These are phyloP conservation scores for Naso thynnoides DNA, from an alignment of 2,797 vertebrate genomes.

Conservation along the genomic window DNA sequence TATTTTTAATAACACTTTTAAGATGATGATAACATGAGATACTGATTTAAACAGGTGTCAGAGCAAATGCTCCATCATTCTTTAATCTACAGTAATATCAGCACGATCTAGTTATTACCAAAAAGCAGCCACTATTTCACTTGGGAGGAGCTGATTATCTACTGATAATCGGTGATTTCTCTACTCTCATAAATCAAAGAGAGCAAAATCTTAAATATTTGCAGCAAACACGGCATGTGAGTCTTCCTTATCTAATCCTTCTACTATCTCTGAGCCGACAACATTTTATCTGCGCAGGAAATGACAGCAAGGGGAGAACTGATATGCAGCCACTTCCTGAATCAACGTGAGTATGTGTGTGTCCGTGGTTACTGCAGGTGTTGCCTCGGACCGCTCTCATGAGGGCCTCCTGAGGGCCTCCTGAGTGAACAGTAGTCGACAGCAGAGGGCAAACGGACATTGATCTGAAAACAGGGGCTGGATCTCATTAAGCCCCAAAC, in stretches of 20 bases:
- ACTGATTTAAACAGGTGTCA: background rate
- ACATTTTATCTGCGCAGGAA: conserved; percentile 24
- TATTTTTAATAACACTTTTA: background rate
- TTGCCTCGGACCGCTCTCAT: conserved; percentile 70
- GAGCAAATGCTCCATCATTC: conserved; percentile 12
- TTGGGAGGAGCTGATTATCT: conserved; percentile 1
- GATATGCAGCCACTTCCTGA: conserved; percentile 19
- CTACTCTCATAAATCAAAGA: conserved; percentile 21
- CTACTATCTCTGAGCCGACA: conserved; percentile 4
- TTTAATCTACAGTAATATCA: conserved; percentile 17
- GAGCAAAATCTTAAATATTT: conserved; percentile 15
- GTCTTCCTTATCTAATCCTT: conserved; percentile 13
- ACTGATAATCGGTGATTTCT: conserved; percentile 25
- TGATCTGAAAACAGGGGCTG: conserved; percentile 67
- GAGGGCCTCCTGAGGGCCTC: conserved; percentile 66
- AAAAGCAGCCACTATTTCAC: conserved; percentile 37
- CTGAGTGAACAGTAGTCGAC: conserved; percentile 51
- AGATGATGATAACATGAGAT: background rate
- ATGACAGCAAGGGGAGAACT: conserved; percentile 16
- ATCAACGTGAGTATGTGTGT: conserved; percentile 4
- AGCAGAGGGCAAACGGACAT: conserved; percentile 65
- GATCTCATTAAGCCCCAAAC: conserved; percentile 65
- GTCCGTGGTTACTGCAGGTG: conserved; percentile 49
- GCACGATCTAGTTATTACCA: conserved; percentile 9
- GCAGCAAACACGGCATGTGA: background rate